Evolutionary conservation across 2,888 invertebrate species (phyloP).

Genomic region (Aproaerema taeniolella): DNA sequence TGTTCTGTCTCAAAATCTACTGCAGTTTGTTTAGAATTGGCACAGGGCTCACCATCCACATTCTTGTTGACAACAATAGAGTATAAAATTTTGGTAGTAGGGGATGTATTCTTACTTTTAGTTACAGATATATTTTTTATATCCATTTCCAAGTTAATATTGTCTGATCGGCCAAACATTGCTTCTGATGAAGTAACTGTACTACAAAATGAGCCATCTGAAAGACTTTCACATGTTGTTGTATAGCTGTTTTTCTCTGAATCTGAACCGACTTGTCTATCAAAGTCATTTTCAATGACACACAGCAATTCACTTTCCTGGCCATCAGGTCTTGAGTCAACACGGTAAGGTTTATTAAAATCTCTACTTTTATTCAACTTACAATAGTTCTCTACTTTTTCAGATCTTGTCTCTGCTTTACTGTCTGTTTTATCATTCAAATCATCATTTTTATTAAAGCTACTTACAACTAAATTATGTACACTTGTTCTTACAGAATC

Average conservation of each 20-base stretch:
- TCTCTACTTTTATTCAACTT: constrained; percentile 73
- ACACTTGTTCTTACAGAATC: constrained; percentile 59
- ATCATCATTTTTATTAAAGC: constrained; percentile 44
- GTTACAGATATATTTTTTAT: constrained; percentile 23
- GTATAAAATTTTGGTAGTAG: constrained; percentile 38
- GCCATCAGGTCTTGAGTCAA: no score
- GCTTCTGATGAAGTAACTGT: constrained; percentile 42
- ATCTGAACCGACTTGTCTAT: constrained; percentile 3
- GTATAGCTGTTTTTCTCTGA: constrained; percentile 31
- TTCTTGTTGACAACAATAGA: constrained; percentile 30
- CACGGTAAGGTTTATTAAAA: no score
- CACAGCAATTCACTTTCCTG: no score
- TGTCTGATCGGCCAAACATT: constrained; percentile 30
- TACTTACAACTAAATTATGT: constrained; percentile 64
- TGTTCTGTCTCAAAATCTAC: no score
- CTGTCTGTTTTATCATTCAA: constrained; percentile 42
- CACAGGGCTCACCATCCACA: no score
- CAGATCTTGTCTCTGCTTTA: constrained; percentile 63
- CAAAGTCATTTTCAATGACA: no score
- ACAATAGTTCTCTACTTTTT: constrained; percentile 72
- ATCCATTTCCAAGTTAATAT: constrained; percentile 29
- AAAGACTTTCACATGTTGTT: constrained; percentile 41
- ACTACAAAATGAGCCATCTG: constrained; percentile 55
- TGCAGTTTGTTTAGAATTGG: no score
- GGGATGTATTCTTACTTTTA: constrained; percentile 17